These are phyloP conservation scores for Hirudo medicinalis DNA, from an alignment of 1,140 invertebrate species.

Conservation along the genomic window DNA sequence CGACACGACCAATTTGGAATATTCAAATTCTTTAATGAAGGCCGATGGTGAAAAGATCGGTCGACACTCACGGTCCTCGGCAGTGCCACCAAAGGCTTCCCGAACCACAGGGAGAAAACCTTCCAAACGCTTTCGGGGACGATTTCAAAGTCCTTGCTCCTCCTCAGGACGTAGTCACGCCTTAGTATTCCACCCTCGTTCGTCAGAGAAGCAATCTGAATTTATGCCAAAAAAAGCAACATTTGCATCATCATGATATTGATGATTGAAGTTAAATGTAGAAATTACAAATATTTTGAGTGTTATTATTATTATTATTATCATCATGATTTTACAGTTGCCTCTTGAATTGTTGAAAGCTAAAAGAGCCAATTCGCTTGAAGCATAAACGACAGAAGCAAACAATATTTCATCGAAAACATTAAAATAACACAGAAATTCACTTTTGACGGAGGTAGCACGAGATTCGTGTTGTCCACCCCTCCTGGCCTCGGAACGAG, in stretches of 20 bases:
- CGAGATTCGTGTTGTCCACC: neutral
- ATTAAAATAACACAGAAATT: too few relatives aligned
- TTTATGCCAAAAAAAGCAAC: conserved; percentile 12
- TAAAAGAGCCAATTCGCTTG: neutral
- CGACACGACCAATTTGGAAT: too few relatives aligned
- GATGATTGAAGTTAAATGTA: too few relatives aligned
- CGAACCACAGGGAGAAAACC: conserved; percentile 69
- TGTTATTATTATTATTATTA: conserved; percentile 7
- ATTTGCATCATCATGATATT: too few relatives aligned
- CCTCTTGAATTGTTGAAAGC: neutral
- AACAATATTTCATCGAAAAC: too few relatives aligned
- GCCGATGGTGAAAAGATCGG: neutral
- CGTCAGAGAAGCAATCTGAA: conserved; percentile 51
- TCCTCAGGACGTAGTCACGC: conserved; percentile 51
- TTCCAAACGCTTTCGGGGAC: conserved; percentile 71
- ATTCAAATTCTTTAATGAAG: neutral
- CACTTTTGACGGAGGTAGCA: neutral
- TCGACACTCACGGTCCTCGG: conserved; percentile 56
- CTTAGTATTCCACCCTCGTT: conserved; percentile 69
- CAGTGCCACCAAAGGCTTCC: conserved; percentile 57
- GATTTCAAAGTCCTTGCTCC: conserved; percentile 65
- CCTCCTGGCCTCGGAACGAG: neutral
- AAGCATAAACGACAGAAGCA: neutral
- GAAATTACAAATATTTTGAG: neutral
- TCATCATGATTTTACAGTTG: neutral